Conservation (phyloP, 2,113 vertebrate species). For the Cebus imitator region DNA sequence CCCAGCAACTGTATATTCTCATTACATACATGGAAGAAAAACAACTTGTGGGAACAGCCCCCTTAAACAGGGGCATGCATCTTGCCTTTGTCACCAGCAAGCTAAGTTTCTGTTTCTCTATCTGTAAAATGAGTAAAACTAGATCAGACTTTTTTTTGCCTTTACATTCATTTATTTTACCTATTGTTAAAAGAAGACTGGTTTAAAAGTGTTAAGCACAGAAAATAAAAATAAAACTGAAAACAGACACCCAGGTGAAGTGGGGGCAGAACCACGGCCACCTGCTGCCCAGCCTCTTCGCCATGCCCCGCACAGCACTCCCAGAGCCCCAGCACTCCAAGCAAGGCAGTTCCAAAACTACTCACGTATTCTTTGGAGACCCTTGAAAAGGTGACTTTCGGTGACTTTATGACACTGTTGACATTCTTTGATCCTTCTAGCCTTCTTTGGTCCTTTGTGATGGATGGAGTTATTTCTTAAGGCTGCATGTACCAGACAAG, state of each 20-base stretch:
- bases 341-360: neutral
- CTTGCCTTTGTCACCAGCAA: neutral
- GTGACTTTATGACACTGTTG: neutral
- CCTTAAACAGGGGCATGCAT: neutral
- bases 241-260: neutral
- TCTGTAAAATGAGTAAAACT: neutral
- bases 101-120: neutral
- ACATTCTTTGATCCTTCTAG: neutral
- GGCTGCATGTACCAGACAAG: neutral
- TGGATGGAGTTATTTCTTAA: neutral
- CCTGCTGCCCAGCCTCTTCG: neutral
- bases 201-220: neutral
- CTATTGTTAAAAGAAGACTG: neutral
- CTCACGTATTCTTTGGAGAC: neutral
- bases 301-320: accelerated
- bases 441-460: neutral
- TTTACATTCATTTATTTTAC: neutral
- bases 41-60: neutral
- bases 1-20: neutral
- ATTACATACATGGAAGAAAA: neutral
- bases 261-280: accelerated
- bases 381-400: neutral
- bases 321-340: neutral
- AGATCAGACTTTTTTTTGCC: neutral
- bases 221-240: neutral